These are phyloP conservation scores for Oncorhynchus masou DNA, from an alignment of 2,113 vertebrate genomes.

Conservation along the genomic window DNA sequence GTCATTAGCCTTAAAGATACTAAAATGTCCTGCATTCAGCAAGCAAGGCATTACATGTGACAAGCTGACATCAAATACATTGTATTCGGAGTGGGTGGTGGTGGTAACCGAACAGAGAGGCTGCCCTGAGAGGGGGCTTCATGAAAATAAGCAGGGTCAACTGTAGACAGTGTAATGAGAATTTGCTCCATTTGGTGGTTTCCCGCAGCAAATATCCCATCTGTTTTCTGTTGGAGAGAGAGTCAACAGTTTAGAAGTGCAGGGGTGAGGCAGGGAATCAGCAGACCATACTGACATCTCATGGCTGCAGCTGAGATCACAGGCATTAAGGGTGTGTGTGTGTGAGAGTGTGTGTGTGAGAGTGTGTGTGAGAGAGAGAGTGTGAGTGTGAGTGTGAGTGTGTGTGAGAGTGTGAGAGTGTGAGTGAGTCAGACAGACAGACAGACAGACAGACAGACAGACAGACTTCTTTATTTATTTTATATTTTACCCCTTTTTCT, in stretches of 20 bases:
- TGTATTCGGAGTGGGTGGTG: conserved; percentile 9
- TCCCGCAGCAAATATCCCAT: conserved; percentile 54
- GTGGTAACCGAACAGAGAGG: not conserved
- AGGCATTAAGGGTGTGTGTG: not conserved
- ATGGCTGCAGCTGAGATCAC: conserved; percentile 49
- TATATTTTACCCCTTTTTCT: too few species aligned
- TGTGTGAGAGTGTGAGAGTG: too few species aligned
- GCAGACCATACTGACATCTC: conserved; percentile 67
- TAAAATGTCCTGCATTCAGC: conserved; percentile 57
- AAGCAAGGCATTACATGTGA: conserved; percentile 44
- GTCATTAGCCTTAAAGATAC: conserved; percentile 42
- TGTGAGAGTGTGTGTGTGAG: too few species aligned
- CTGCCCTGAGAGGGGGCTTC: conserved; percentile 32
- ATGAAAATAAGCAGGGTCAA: conserved; percentile 64
- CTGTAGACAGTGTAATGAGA: conserved; percentile 66
- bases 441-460: too few species aligned
- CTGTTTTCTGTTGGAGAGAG: conserved; percentile 36
- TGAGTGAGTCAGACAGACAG: too few species aligned
- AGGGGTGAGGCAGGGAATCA: conserved; percentile 12
- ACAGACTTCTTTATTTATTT: too few species aligned
- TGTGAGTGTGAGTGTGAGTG: too few species aligned
- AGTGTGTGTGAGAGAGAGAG: too few species aligned
- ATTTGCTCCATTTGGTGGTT: conserved; percentile 55
- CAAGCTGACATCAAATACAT: conserved; percentile 52
- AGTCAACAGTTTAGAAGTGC: conserved; percentile 34